These are phyloP conservation scores for Brachypalpus laphriformis DNA, from an alignment of 2,888 invertebrate genomes.

Conservation along the genomic window DNA sequence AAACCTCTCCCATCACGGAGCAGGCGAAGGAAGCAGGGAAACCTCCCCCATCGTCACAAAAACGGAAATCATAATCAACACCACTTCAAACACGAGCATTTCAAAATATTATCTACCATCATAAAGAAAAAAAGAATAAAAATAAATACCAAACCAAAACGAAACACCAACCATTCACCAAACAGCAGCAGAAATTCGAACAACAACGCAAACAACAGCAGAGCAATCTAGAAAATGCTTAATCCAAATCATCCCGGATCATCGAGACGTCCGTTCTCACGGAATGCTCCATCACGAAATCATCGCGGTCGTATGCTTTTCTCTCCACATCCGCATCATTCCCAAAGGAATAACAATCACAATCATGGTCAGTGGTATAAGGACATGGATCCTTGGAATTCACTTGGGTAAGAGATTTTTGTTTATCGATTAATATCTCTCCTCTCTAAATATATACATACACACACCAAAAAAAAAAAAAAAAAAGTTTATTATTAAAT, in stretches of 20 bases:
- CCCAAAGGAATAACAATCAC: conserved; percentile 77
- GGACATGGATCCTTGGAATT: conserved; percentile 79
- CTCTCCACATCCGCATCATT: conserved; percentile 80
- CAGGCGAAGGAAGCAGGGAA: background rate
- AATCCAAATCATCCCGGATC: conserved; percentile 81
- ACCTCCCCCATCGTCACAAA: background rate
- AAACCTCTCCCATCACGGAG: background rate
- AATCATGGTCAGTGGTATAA: conserved; percentile 77
- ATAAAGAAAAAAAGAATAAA: conserved; percentile 10
- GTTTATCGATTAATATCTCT: conserved; percentile 74
- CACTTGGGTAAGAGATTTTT: conserved; percentile 81
- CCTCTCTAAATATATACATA: conserved; percentile 59
- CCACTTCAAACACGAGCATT: conserved; percentile 6
- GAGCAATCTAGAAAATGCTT: conserved; percentile 75
- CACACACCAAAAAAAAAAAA: conserved; percentile 60
- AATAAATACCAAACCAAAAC: conserved; percentile 28
- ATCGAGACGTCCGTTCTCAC: conserved; percentile 81
- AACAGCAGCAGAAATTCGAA: conserved; percentile 2
- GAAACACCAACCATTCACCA: conserved; percentile 25
- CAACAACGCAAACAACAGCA: conserved; percentile 19
- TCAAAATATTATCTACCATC: conserved; percentile 1
- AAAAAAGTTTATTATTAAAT: conserved; percentile 49
- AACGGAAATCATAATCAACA: conserved; percentile 3
- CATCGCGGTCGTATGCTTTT: conserved; percentile 81
- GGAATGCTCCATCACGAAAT: conserved; percentile 81